phyloP scores from a whole-genome alignment of 2,113 vertebrate species.

The Rhynchomys soricoides region DNA sequence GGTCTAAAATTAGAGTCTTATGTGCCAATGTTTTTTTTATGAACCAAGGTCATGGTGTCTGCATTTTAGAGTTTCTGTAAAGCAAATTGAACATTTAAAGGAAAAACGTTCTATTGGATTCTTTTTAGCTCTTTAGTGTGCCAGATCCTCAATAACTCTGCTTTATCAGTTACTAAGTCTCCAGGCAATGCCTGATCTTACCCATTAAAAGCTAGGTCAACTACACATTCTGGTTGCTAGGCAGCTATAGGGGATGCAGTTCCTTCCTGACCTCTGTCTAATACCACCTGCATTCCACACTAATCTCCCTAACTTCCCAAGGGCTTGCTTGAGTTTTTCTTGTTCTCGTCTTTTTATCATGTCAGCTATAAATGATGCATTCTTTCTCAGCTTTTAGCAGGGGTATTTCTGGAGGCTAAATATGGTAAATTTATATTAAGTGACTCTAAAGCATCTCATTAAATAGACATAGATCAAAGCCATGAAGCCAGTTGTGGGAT shows the following conservation, averaged over 20 bases:
- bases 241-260: slow-evolving; percentile 65
- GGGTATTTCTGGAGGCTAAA: slow-evolving; percentile 53
- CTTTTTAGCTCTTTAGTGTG: slow-evolving; percentile 10
- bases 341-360: slow-evolving; percentile 58
- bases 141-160: slow-evolving; percentile 18
- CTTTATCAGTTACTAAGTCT: slow-evolving; percentile 47
- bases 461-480: slow-evolving; percentile 41
- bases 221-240: slow-evolving; percentile 82
- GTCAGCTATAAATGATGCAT: slow-evolving; percentile 36
- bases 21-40: background rate
- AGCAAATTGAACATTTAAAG: slow-evolving; percentile 41
- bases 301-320: slow-evolving; percentile 70
- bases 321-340: slow-evolving; percentile 58
- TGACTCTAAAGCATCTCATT: slow-evolving; percentile 51
- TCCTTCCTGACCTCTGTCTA: slow-evolving; percentile 70
- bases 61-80: slow-evolving; percentile 44
- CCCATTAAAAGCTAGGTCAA: slow-evolving; percentile 61
- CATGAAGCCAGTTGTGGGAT: slow-evolving; percentile 54
- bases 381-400: slow-evolving; percentile 61
- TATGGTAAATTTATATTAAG: slow-evolving; percentile 50
- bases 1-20: background rate
- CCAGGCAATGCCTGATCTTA: slow-evolving; percentile 54
- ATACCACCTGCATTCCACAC: slow-evolving; percentile 66
- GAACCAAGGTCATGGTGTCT: background rate
- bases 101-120: background rate